Conservation (phyloP, 1,140 invertebrate genomes). For the Lordiphosa stackelbergi region DNA sequence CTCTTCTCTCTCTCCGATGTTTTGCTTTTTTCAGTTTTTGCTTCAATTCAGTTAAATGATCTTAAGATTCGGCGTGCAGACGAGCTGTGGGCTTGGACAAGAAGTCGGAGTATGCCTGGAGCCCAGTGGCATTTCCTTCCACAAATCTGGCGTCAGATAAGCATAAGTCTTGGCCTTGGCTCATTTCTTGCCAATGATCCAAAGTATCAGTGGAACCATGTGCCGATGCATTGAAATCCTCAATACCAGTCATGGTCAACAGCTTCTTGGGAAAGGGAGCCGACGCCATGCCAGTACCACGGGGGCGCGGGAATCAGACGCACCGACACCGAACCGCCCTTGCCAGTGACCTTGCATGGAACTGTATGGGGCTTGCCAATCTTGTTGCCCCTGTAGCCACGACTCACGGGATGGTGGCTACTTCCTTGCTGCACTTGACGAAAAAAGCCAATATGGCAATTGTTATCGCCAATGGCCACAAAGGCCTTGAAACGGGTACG, state of each 20-base stretch:
- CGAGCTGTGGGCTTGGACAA: conserved; percentile 79
- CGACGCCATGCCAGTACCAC: conserved; percentile 99
- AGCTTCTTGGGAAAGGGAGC: conserved; percentile 99
- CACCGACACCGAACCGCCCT: conserved; percentile 98
- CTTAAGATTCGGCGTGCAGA: conserved; percentile 71
- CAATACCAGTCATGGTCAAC: conserved; percentile 99
- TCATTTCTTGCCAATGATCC: conserved; percentile 97
- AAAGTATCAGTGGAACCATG: conserved; percentile 97
- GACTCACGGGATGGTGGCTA: conserved; percentile 98
- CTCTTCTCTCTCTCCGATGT: too few relatives aligned
- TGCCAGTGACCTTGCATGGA: conserved; percentile 99
- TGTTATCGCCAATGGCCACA: conserved; percentile 97
- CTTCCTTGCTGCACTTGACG: conserved; percentile 99
- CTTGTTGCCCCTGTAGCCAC: conserved; percentile 99
- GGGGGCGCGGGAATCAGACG: conserved; percentile 98
- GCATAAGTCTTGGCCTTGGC: conserved; percentile 99
- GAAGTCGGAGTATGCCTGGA: conserved; percentile 96
- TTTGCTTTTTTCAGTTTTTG: too few relatives aligned
- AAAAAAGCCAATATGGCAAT: conserved; percentile 99
- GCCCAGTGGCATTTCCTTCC: conserved; percentile 93
- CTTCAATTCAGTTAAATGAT: conserved; percentile 6
- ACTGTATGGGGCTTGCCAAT: conserved; percentile 99
- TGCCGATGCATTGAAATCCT: conserved; percentile 99
- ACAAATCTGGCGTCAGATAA: conserved; percentile 98
- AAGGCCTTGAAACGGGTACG: conserved; percentile 98